Percentiles rank a stretch among this genome's conserved stretches.
phyloP scores from a whole-genome alignment of 2,797 vertebrate genomes.

The Naso thynnoides region DNA sequence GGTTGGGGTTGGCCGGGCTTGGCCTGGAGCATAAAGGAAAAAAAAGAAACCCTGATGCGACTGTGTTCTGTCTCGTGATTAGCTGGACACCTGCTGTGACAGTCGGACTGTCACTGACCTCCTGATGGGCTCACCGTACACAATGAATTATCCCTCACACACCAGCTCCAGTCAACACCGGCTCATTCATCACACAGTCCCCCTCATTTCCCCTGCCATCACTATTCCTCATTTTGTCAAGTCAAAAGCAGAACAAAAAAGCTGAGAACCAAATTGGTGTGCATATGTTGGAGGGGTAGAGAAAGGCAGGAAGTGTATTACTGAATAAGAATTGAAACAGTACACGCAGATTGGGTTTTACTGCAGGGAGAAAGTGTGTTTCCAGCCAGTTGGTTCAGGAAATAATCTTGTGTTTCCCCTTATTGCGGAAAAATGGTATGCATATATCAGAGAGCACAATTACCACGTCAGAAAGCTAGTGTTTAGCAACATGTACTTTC shows the following conservation, averaged over 20 bases:
- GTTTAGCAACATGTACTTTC: slow-evolving; percentile 60
- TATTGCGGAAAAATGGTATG: slow-evolving; percentile 6
- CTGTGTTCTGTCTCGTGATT: slow-evolving; percentile 72
- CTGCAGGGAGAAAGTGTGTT: slow-evolving; percentile 3
- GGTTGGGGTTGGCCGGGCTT: slow-evolving; percentile 5
- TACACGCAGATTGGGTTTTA: neutral
- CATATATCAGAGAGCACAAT: slow-evolving; percentile 51
- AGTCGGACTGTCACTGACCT: slow-evolving; percentile 54
- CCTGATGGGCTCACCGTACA: slow-evolving; percentile 50
- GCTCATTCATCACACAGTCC: slow-evolving; percentile 46
- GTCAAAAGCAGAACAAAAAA: slow-evolving; percentile 28
- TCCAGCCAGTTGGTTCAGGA: slow-evolving; percentile 35
- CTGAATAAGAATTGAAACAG: slow-evolving; percentile 22
- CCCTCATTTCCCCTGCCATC: slow-evolving; percentile 50
- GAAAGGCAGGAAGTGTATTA: slow-evolving; percentile 11
- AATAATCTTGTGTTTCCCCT: slow-evolving; percentile 9
- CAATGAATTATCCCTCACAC: slow-evolving; percentile 56
- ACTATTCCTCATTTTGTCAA: slow-evolving; percentile 47
- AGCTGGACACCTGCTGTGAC: slow-evolving; percentile 66
- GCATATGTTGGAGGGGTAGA: slow-evolving; percentile 9
- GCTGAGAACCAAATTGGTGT: slow-evolving; percentile 38
- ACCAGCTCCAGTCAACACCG: slow-evolving; percentile 43
- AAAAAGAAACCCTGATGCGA: slow-evolving; percentile 43
- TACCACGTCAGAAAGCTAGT: slow-evolving; percentile 45
- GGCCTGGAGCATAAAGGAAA: slow-evolving; percentile 33